Base-by-base conservation (phyloP, 2,797 vertebrate species). In the Notolepis coatsorum region DNA sequence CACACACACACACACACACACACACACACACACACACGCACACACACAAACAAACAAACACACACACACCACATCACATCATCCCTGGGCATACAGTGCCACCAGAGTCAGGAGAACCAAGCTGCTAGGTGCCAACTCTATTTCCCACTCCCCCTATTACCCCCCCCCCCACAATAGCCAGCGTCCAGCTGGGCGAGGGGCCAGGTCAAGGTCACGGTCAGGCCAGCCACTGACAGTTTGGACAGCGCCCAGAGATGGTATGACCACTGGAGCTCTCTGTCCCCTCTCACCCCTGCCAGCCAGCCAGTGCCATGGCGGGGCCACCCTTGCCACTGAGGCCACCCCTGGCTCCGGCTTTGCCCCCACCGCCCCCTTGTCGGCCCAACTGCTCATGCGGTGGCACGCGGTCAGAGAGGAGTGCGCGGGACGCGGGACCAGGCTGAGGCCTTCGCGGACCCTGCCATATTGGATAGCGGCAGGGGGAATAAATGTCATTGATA, bases 161-260 rank as follows among this genome's bases (percentile, higher is more conserved):
- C 35, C 24, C 27, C 33, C 5, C 9, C 7, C 39, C 18, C 24
- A 15, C 9, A 20, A 46, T 15, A 43, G 71, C 61, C 50, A 66
- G 43, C 3, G 70, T 86, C 82, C 85, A 86, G 86, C 89, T 90
- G 85, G 84, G 71, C 64, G 51, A 57, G 56, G 61, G 71, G 81
- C 81, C 66, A 68, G 72, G 72, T 74, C 88, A 90, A 91, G 88
- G 90, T 92, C 89, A 88, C 68, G n/a, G n/a, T 71, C 73, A 15
- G 67, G 50, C 71, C 61, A 76, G 71, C 74, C 76, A 71, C 70
- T 77, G 74, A 85, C 79, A 87, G 79, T 81, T 82, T 91, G 91
- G 90, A 84, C 28, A 64, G 73, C 10, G 18, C 80, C 85, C 88
- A 90, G 76, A 60, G 25, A 80, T 52, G 65, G 55, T 65, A 66